These are phyloP conservation scores for Mesocentrotus franciscanus DNA, from an alignment of 53 echinoderm and acorn worm genomes.

Conservation along the genomic window DNA sequence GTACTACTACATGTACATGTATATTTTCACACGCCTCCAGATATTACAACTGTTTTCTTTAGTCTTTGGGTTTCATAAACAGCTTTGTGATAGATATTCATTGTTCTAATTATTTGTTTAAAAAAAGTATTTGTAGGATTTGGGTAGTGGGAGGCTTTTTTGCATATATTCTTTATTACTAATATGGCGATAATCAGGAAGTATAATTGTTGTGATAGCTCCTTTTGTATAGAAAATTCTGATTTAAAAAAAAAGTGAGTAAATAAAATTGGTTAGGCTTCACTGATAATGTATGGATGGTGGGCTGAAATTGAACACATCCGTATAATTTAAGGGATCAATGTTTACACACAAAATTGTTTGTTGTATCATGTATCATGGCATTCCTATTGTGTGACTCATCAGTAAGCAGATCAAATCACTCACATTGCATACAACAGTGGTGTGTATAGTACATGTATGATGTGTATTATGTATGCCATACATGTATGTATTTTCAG, in stretches of 20 bases:
- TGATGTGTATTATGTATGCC: too few relatives aligned
- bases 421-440: neutral
- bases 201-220: neutral
- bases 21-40: conserved; percentile 3
- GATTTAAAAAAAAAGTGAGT: too few relatives aligned
- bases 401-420: neutral
- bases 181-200: neutral
- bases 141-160: neutral
- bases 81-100: neutral
- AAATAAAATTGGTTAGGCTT: neutral
- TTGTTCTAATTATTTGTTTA: neutral
- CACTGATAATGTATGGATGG: neutral
- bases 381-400: conserved; percentile 1
- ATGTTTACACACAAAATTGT: conserved; percentile 37
- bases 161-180: neutral
- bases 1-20: neutral
- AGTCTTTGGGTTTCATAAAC: neutral
- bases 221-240: too few relatives aligned
- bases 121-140: neutral
- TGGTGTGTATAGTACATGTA: too few relatives aligned
- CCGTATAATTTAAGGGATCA: neutral
- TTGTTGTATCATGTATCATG: neutral
- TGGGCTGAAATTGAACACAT: neutral
- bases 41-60: neutral
- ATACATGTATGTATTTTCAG: neutral